Percentiles rank a stretch among this genome's conserved stretches.
These are phyloP conservation scores for Dermochelys coriacea DNA, from an alignment of 2,797 vertebrate species.

Conservation along the genomic window DNA sequence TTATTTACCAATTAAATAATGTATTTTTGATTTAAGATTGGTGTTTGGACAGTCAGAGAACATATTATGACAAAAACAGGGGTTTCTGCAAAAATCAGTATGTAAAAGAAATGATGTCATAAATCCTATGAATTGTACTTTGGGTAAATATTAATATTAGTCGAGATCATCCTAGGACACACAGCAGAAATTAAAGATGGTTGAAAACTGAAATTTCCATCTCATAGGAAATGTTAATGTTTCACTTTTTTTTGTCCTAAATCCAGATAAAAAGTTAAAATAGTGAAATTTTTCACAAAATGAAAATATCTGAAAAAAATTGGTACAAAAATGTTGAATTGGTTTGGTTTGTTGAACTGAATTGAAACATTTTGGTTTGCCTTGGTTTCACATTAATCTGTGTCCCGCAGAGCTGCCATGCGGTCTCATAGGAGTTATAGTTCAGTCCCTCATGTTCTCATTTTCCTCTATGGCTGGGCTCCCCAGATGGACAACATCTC, in stretches of 20 bases:
- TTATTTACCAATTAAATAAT: constrained; percentile 14
- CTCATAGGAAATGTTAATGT: background rate
- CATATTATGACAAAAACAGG: background rate
- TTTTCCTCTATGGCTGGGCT: background rate
- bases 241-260: background rate
- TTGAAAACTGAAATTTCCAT: background rate
- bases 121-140: background rate
- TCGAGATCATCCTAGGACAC: background rate
- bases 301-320: background rate
- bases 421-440: background rate
- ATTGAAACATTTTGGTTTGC: background rate
- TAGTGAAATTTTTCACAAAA: background rate
- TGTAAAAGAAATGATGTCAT: background rate
- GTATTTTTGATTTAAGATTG: background rate
- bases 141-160: background rate
- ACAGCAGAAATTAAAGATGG: background rate
- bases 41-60: background rate
- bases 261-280: background rate
- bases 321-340: background rate
- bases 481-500: background rate
- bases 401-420: background rate
- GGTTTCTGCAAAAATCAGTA: background rate
- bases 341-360: background rate
- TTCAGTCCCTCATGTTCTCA: background rate
- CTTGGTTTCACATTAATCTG: background rate